Base-by-base conservation (phyloP, 2,888 invertebrate genomes). In the Mesoligia furuncula region DNA sequence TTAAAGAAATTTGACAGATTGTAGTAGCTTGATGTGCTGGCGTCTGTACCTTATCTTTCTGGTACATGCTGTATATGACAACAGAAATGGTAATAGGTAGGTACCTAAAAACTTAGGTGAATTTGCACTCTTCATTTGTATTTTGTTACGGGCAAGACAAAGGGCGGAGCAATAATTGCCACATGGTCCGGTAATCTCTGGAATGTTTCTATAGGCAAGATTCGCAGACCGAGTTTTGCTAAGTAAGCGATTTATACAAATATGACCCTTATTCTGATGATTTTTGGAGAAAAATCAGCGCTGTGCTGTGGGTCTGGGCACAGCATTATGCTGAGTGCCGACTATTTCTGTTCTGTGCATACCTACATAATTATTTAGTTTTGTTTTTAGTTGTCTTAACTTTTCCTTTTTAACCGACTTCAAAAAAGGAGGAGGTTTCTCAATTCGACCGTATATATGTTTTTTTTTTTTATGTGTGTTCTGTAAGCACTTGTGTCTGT, bases 111-210 rank as follows among this genome's bases (percentile, higher is more conserved):
- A 27, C 8, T 20, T 57, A 13, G 13, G 45, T 45, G 27, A 51
- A 80, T 80, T 79, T 59, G 65, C 79, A 73, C 79, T 73, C 17
- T 73, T 80, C 39, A 31, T 79, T 79, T 65, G 64, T 79, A 67
- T 51, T 51, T 79, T 51, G 15, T 65, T 51, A 73, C 17, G 54
- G 65, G 48, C 57, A 80, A 66, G 77, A 67, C n/a, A 36, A 39
- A 57, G 24, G 39, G n/a, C 64, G 27, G 6, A 2, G 8, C 57
- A 24, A 31, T 24, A 39, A 6, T 27, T 69, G 0, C 9, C 20
- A 11, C 0, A 20, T 27, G 11, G 8, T 8, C 31, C 20, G 11
- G 8, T 48, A 48, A 39, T 15, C 3, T 54, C 17, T 20, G 15
- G 13, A 27, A 57, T 66, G 1, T 36, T 51, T 24, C 13, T 45